Evolutionary conservation across 92 coral and sea anemone species (phyloP).

Genomic region (Heteractis magnifica): DNA sequence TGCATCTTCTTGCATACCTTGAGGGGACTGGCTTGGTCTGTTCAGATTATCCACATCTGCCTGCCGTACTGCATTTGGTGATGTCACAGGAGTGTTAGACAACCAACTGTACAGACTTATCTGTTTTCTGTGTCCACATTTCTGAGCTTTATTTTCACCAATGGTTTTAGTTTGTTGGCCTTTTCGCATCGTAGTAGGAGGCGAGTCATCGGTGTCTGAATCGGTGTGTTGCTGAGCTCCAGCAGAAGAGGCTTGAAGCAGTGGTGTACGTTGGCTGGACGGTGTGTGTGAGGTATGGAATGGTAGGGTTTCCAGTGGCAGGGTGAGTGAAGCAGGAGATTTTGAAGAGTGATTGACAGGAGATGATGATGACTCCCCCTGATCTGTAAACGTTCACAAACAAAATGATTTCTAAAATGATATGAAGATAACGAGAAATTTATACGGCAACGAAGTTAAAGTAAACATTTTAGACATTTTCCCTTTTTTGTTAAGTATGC

Average conservation of each 20-base stretch:
- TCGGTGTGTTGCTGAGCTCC: constrained; percentile 34
- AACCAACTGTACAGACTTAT: constrained; percentile 91
- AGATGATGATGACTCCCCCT: constrained; percentile 17
- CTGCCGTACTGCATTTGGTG: constrained; percentile 67
- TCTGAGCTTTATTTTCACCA: constrained; percentile 23
- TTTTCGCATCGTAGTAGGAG: constrained; percentile 40
- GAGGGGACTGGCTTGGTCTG: constrained; percentile 14
- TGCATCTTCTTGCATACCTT: background rate
- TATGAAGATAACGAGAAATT: too few relatives aligned
- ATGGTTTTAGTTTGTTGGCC: constrained; percentile 27
- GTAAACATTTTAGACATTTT: too few relatives aligned
- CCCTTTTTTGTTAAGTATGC: too few relatives aligned
- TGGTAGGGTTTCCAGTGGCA: constrained; percentile 6
- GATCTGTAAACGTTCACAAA: background rate
- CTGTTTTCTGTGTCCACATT: constrained; percentile 75
- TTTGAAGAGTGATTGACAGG: background rate
- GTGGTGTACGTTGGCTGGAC: constrained; percentile 31
- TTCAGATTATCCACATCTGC: background rate
- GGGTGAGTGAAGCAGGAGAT: constrained; percentile 10
- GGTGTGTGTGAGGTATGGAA: constrained; percentile 2
- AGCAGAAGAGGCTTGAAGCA: constrained; percentile 2
- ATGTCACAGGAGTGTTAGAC: constrained; percentile 86
- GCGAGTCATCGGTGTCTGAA: constrained; percentile 59
- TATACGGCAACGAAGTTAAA: too few relatives aligned
- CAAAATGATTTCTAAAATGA: background rate